Evolutionary conservation across 2,888 invertebrate genomes (phyloP), one percentile per base, ranked within the genome.

Genomic region (Agonopterix arenella): DNA sequence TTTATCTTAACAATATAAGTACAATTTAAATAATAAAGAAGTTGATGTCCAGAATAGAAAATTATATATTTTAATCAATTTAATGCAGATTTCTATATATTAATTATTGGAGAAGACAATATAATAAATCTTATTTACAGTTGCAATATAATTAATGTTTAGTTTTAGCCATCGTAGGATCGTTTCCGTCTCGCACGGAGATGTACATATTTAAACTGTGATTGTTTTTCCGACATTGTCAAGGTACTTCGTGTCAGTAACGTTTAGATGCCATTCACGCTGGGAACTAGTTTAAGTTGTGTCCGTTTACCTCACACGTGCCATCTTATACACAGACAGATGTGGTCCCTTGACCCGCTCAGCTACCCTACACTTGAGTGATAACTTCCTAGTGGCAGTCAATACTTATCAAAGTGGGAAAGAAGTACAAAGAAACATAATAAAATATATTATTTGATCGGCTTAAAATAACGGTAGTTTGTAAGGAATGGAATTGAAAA

Each of bases 91-190:
- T 80, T 84, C 75, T 84, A 84, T 84, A 80, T 88, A 84, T 76
- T 71, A 36, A 36, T 40, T 40, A 76, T 72, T 83, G 75, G 71
- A 82, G 69, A 79, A 70, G 84, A 85, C 85, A 86, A 86, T 85
- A 84, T 84, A 66, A 76, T 81, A 64, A 76, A 78, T 84, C 72
- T 85, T 86, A 88, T 88, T 86, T 85, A 86, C 84, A 84, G 80
- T 80, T 72, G 70, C 57, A 60, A 67, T 73, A 62, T 72, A 64
- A 68, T 72, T 68, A 64, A 66, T 10, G 57, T 63, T 77, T 73
- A 69, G 75, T 76, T 74, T 70, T 54, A 59, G 65, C 64, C 67
- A 61, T 66, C 63, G 59, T 64, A 59, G 54, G 57, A 57, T 60
- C 51, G 47, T 57, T 60, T 60, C 58, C 57, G 56, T 59, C 59